phyloP scores from a whole-genome alignment of 1,140 invertebrate genomes.

The Drosophila kikkawai region DNA sequence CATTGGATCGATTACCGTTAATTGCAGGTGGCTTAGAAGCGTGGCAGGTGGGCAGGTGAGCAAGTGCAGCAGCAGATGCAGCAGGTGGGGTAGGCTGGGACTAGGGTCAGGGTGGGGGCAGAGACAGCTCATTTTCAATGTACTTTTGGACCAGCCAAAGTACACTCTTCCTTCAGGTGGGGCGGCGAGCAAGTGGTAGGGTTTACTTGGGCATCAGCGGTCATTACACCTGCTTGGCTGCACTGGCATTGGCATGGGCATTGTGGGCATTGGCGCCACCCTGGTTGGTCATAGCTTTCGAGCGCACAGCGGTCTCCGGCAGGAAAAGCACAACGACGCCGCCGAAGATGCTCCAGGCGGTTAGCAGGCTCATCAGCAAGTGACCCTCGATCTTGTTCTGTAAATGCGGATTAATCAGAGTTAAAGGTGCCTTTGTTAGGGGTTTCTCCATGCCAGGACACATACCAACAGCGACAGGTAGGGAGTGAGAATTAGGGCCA shows the following conservation, averaged over 20 bases:
- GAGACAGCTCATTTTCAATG: constrained; percentile 28
- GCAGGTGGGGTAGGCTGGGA: constrained; percentile 14
- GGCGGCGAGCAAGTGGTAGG: not conserved
- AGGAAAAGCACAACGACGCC: constrained; percentile 85
- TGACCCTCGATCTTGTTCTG: constrained; percentile 85
- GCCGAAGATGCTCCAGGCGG: constrained; percentile 85
- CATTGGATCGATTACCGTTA: constrained; percentile 40
- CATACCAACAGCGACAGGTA: constrained; percentile 90
- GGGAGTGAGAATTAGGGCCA: constrained; percentile 90
- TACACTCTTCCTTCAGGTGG: constrained; percentile 35
- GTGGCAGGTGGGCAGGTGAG: constrained; percentile 35
- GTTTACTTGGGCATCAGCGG: constrained; percentile 2
- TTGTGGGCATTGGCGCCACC: constrained; percentile 11
- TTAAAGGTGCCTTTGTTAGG: not conserved
- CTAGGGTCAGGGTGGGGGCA: not conserved
- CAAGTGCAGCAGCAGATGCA: constrained; percentile 23
- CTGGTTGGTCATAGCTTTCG: constrained; percentile 42
- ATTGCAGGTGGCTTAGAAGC: constrained; percentile 58
- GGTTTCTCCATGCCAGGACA: not conserved
- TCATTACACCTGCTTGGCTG: constrained; percentile 74
- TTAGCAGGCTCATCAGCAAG: constrained; percentile 85
- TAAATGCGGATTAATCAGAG: not conserved
- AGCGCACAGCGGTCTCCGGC: constrained; percentile 76
- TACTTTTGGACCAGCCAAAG: constrained; percentile 84
- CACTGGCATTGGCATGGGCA: constrained; percentile 44